phyloP scores from a whole-genome alignment of 2,888 invertebrate species.

The Amiota mariae region DNA sequence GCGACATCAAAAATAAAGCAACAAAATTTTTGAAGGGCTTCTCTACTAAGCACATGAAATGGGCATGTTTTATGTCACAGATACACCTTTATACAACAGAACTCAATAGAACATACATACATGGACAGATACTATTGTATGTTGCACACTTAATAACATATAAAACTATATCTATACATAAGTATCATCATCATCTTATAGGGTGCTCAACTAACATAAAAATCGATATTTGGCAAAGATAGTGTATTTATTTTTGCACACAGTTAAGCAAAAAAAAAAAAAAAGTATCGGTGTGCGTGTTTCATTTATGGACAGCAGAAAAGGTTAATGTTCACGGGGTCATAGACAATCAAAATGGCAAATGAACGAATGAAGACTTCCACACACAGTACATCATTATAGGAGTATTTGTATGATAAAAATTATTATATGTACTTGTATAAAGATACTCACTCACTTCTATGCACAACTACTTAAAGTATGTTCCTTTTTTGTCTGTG shows the following conservation, averaged over 20 bases:
- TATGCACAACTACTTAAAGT: too few species aligned
- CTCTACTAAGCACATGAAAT: slow-evolving; percentile 48
- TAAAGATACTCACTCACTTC: too few species aligned
- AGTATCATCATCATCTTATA: not conserved
- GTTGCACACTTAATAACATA: not conserved
- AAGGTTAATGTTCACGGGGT: slow-evolving; percentile 39
- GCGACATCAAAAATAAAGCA: slow-evolving; percentile 52
- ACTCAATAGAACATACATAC: not conserved
- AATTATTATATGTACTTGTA: too few species aligned
- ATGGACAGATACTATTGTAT: not conserved
- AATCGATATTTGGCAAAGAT: slow-evolving; percentile 25
- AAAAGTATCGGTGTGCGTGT: not conserved
- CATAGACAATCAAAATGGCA: slow-evolving; percentile 26
- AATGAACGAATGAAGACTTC: not conserved
- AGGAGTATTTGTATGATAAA: too few species aligned
- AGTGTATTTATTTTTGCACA: not conserved
- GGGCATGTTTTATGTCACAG: slow-evolving; percentile 37
- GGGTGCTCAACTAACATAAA: slow-evolving; percentile 4
- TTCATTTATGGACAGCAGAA: slow-evolving; percentile 20
- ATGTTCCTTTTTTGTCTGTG: too few species aligned
- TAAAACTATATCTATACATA: too few species aligned
- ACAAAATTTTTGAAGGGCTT: slow-evolving; percentile 68
- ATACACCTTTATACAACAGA: not conserved
- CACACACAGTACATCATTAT: too few species aligned
- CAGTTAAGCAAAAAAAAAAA: not conserved